Evolutionary conservation across 2,888 invertebrate species (phyloP), one percentile per base, ranked within the genome.

Genomic region (Sepiola atlantica): DNA sequence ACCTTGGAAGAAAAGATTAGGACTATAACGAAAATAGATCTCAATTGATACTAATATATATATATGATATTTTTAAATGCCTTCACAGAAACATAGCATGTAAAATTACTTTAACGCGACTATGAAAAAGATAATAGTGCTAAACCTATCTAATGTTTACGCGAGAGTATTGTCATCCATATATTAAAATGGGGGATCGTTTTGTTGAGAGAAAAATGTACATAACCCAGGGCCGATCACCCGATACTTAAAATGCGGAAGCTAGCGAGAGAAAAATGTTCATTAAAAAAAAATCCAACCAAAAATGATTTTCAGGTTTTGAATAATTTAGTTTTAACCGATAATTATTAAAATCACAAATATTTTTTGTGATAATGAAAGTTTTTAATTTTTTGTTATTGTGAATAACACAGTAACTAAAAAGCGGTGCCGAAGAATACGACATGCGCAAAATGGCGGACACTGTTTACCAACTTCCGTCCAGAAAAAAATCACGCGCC

Each of bases 381-480:
- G 6, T n/a, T 54, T 92, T 28, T 55, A 55, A 55, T 35, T 45
- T 92, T 45, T 92, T 54, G 35, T 92, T 92, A 92, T 92, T 92
- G 55, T 92, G 54, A 45, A 92, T 92, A n/a, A 45, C 45, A 92
- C 54, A 92, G n/a, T 92, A 35, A n/a, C 28, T 35, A 57, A 93
- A 61, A n/a, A 35, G 20, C 32, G 35, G 35, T 93, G 35, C 32
- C 57, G 32, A 55, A 35, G 32, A 35, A 95, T 95, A 95, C 95
- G 96, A 96, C 96, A 94, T 96, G 96, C 96, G 96, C 96, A 96
- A 94, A 95, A 94, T 95, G 94, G 95, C 95, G 95, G 95, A 95
- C 94, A 95, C 93, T 28, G 21, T 91, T 95, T 92, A 95, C 95
- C 91, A 54, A 94, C 94, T 96, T 96, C 96, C 96, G 95, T 95